Evolutionary conservation across 2,113 vertebrate species (phyloP).

Genomic region (Balaeniceps rex): DNA sequence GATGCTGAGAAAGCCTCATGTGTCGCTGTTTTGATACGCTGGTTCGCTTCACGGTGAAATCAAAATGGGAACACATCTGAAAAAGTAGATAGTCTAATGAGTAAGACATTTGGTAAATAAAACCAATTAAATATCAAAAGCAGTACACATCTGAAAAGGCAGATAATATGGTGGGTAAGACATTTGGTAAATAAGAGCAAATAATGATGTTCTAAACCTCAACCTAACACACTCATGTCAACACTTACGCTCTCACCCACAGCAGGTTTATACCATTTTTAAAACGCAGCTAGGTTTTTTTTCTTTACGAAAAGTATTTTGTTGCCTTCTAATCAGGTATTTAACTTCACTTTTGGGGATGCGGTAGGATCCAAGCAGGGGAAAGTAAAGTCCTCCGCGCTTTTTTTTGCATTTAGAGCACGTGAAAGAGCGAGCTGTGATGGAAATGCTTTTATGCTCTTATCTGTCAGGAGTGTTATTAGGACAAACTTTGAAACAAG

Average conservation of each 20-base stretch:
- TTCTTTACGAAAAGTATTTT: background rate
- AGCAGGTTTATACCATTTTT: background rate
- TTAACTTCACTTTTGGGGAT: background rate
- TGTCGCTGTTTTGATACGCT: background rate
- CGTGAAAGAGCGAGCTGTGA: background rate
- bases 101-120: slow-evolving; percentile 78
- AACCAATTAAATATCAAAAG: slow-evolving; percentile 73
- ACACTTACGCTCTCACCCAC: background rate
- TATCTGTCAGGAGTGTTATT: background rate
- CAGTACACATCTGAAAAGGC: slow-evolving; percentile 70
- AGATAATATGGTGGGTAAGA: slow-evolving; percentile 77
- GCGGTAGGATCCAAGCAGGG: background rate
- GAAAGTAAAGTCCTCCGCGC: background rate
- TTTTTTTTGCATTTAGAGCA: background rate
- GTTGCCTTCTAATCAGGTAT: background rate
- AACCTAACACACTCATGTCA: slow-evolving; percentile 7
- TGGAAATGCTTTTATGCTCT: background rate
- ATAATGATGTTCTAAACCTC: slow-evolving; percentile 60
- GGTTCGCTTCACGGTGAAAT: slow-evolving; percentile 24
- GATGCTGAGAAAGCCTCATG: background rate
- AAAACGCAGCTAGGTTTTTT: background rate
- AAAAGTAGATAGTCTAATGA: slow-evolving; percentile 71
- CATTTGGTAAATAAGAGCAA: slow-evolving; percentile 72
- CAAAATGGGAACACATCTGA: slow-evolving; percentile 60
- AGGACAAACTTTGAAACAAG: background rate